Evolutionary conservation across 2,797 vertebrate species (phyloP).

Genomic region (Eulemur albifrons): DNA sequence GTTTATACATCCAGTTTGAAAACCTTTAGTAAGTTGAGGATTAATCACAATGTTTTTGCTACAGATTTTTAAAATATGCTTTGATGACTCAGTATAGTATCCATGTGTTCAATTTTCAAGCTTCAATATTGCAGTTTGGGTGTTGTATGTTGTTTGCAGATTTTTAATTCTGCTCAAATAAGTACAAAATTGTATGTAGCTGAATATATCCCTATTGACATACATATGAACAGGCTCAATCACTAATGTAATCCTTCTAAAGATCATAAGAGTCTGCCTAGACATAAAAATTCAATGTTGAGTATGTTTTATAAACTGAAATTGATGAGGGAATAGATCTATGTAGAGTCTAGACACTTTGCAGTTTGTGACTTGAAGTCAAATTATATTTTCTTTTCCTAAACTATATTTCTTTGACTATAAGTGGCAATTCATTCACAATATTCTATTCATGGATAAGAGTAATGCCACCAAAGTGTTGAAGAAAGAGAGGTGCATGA

Average conservation of each 20-base stretch:
- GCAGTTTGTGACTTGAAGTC: slow-evolving; percentile 52
- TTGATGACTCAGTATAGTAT: not conserved
- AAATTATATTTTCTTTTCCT: slow-evolving; percentile 48
- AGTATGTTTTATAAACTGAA: slow-evolving; percentile 55
- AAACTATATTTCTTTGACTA: not conserved
- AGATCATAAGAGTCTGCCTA: slow-evolving; percentile 28
- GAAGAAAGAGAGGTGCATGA: not conserved
- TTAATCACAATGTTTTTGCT: slow-evolving; percentile 17
- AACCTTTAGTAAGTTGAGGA: slow-evolving; percentile 48
- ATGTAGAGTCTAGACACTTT: slow-evolving; percentile 35
- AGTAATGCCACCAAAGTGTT: not conserved
- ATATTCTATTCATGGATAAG: not conserved
- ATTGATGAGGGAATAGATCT: slow-evolving; percentile 54
- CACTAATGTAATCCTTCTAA: slow-evolving; percentile 69
- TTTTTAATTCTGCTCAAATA: slow-evolving; percentile 59
- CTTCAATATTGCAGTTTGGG: not conserved
- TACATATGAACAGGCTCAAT: slow-evolving; percentile 55
- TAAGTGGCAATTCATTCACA: not conserved
- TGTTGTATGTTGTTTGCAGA: slow-evolving; percentile 19
- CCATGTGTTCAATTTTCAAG: slow-evolving; percentile 43
- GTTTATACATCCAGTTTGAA: slow-evolving; percentile 5
- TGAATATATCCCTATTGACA: slow-evolving; percentile 62
- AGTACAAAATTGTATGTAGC: slow-evolving; percentile 19
- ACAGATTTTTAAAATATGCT: slow-evolving; percentile 27
- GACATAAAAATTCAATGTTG: slow-evolving; percentile 59